phyloP scores from a whole-genome alignment of 2,113 vertebrate species.

The Hyla sarda region DNA sequence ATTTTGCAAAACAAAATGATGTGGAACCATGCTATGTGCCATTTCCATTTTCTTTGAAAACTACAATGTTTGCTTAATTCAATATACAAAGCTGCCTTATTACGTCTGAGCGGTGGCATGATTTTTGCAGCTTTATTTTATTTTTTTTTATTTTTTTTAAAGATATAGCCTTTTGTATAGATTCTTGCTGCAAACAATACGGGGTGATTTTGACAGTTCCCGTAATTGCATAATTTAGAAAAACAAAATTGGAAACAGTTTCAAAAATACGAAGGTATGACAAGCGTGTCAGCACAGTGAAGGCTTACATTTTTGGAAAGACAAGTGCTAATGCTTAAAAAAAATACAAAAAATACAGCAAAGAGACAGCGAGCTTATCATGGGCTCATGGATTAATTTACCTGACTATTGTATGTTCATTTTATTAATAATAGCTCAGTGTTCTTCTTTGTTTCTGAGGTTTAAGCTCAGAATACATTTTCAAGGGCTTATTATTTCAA shows the following conservation, averaged over 20 bases:
- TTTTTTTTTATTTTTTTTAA: neutral
- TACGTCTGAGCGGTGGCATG: neutral
- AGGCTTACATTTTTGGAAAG: slow-evolving; percentile 15
- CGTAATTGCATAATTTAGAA: neutral
- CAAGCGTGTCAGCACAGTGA: neutral
- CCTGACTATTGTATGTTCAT: slow-evolving; percentile 54
- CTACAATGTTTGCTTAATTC: slow-evolving; percentile 17
- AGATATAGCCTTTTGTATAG: neutral
- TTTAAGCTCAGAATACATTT: slow-evolving; percentile 58
- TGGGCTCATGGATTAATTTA: slow-evolving; percentile 48
- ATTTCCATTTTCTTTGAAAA: neutral
- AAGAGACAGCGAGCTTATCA: slow-evolving; percentile 43
- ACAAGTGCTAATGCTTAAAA: slow-evolving; percentile 15
- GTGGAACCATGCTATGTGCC: slow-evolving; percentile 13
- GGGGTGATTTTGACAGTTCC: neutral
- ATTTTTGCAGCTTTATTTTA: neutral
- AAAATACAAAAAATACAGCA: slow-evolving; percentile 23
- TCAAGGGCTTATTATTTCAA: slow-evolving; percentile 59
- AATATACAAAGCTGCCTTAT: slow-evolving; percentile 4
- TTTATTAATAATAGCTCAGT: slow-evolving; percentile 55
- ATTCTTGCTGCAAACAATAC: neutral
- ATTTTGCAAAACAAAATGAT: slow-evolving; percentile 27
- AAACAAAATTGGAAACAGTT: slow-evolving; percentile 5
- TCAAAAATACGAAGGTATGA: neutral
- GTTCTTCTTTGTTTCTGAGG: slow-evolving; percentile 56